Percentiles rank a stretch among this genome's conserved stretches.
Conservation (phyloP, 2,888 invertebrate genomes). For the Epistrophe eligans region DNA sequence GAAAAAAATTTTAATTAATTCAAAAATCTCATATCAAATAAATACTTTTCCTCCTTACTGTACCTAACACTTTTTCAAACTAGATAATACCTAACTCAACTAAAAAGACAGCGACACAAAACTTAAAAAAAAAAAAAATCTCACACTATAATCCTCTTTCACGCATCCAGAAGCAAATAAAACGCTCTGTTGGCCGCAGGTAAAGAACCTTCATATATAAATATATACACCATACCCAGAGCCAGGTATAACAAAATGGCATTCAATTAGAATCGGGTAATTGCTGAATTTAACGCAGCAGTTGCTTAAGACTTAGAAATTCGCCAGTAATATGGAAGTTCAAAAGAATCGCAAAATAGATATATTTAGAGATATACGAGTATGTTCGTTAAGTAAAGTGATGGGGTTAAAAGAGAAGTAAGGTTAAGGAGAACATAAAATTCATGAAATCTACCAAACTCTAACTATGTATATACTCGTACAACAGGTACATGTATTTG, state of each 20-base stretch:
- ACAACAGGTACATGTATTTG: conserved; percentile 52
- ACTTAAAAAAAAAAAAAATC: conserved; percentile 1
- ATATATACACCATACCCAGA: background rate
- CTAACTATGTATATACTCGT: background rate
- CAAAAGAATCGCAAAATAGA: conserved; percentile 12
- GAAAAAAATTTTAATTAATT: too few relatives aligned
- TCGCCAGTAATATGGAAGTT: conserved; percentile 58
- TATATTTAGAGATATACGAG: background rate
- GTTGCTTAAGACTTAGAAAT: conserved; percentile 72
- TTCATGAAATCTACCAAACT: conserved; percentile 45
- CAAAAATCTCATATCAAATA: background rate
- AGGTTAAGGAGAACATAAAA: conserved; percentile 30
- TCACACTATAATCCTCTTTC: conserved; percentile 60
- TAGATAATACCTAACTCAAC: background rate
- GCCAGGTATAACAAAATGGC: conserved; percentile 60
- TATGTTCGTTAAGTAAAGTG: background rate
- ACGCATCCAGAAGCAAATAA: conserved; percentile 74
- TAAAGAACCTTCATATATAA: conserved; percentile 47
- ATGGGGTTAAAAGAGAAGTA: conserved; percentile 14
- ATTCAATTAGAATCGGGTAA: conserved; percentile 76
- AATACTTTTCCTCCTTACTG: conserved; percentile 40
- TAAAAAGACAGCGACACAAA: background rate
- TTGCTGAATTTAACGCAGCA: conserved; percentile 73
- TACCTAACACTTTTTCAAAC: background rate
- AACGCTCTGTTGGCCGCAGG: conserved; percentile 65